Evolutionary conservation across 2,113 vertebrate species (phyloP).

Genomic region (Hepsetus odoe): DNA sequence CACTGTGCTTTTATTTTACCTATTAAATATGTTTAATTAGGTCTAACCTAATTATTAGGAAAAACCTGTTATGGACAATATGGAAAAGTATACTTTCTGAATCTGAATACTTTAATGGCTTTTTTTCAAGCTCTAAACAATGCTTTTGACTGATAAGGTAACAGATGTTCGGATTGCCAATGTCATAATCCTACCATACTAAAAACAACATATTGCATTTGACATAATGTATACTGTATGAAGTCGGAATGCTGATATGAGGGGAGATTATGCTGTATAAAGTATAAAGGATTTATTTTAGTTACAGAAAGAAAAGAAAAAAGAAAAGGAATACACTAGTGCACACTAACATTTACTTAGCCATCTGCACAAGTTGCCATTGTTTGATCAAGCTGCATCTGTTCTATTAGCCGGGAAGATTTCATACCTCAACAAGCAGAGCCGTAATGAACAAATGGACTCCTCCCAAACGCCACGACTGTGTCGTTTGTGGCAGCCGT

Average conservation of each 20-base stretch:
- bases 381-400: slow-evolving; percentile 40
- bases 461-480: slow-evolving; percentile 34
- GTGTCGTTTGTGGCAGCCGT: slow-evolving; percentile 61
- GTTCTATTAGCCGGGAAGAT: slow-evolving; percentile 37
- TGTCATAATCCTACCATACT: background rate
- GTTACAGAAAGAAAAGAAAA: background rate
- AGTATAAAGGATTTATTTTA: background rate
- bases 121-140: background rate
- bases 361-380: slow-evolving; percentile 40
- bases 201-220: background rate
- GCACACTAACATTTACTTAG: slow-evolving; percentile 31
- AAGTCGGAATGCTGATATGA: background rate
- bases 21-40: no score
- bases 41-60: no score
- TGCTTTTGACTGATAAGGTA: background rate
- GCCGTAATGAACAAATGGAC: slow-evolving; percentile 51
- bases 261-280: background rate
- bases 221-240: background rate
- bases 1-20: no score
- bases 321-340: background rate
- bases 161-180: background rate
- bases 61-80: no score
- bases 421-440: slow-evolving; percentile 36
- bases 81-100: no score
- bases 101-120: background rate